Percentiles rank a stretch among this genome's conserved stretches.
These are phyloP conservation scores for Erannis defoliaria DNA, from an alignment of 2,888 invertebrate genomes.

Conservation along the genomic window DNA sequence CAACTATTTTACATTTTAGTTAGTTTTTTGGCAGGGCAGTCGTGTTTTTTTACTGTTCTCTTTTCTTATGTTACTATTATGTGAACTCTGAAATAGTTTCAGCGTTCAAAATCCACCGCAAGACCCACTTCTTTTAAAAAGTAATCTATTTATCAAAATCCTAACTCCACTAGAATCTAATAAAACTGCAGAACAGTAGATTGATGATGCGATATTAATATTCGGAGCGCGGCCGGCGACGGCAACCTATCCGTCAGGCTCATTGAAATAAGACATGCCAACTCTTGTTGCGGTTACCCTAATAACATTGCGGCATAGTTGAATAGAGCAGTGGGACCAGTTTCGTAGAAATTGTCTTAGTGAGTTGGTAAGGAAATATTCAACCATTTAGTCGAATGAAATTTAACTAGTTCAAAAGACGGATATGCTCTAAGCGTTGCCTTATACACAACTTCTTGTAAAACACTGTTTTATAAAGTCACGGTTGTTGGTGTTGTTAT, in stretches of 20 bases:
- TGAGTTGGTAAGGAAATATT: background rate
- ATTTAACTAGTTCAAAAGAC: too few relatives aligned
- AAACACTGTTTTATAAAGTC: too few relatives aligned
- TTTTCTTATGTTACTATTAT: too few relatives aligned
- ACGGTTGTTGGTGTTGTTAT: too few relatives aligned
- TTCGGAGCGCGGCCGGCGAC: slow-evolving; percentile 54
- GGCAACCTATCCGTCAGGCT: slow-evolving; percentile 60
- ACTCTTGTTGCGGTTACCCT: slow-evolving; percentile 54
- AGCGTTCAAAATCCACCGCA: background rate
- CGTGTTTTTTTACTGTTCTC: too few relatives aligned
- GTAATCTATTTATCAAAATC: slow-evolving; percentile 29
- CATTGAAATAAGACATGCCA: slow-evolving; percentile 62
- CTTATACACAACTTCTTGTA: too few relatives aligned
- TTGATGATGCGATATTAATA: slow-evolving; percentile 54
- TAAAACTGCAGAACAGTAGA: slow-evolving; percentile 41
- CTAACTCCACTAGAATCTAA: slow-evolving; percentile 33
- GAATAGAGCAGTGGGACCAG: slow-evolving; percentile 8
- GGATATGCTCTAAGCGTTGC: too few relatives aligned
- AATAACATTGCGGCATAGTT: slow-evolving; percentile 39
- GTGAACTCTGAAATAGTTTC: too few relatives aligned
- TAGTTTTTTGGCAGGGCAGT: too few relatives aligned
- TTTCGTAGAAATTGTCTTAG: background rate
- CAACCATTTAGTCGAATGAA: too few relatives aligned
- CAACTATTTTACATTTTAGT: too few relatives aligned
- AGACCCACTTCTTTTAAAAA: slow-evolving; percentile 10